Percentiles rank a stretch among this genome's conserved stretches.
These are phyloP conservation scores for Zaprionus kolodkinae DNA, from an alignment of 1,140 invertebrate species.

Conservation along the genomic window DNA sequence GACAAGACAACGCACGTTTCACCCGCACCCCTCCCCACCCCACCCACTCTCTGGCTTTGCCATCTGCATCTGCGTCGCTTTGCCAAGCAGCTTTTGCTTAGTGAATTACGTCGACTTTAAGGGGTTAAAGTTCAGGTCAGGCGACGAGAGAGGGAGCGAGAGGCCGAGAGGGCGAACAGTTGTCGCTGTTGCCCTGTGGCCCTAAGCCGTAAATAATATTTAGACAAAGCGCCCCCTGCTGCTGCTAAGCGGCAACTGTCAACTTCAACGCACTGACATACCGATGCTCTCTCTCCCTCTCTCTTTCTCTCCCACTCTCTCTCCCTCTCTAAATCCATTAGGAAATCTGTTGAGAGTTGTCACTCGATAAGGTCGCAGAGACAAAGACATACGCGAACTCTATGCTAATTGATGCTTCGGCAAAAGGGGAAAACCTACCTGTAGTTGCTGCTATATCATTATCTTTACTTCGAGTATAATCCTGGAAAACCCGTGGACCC, in stretches of 20 bases:
- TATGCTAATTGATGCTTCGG: no score
- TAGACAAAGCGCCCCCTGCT: conserved; percentile 54
- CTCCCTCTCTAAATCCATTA: conserved; percentile 33
- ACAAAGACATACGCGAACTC: neutral
- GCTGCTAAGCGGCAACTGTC: conserved; percentile 30
- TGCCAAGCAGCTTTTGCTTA: conserved; percentile 67
- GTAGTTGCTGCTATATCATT: no score
- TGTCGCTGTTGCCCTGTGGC: conserved; percentile 73
- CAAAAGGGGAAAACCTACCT: no score
- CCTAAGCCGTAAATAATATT: conserved; percentile 83
- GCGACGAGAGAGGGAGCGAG: neutral
- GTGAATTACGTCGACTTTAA: conserved; percentile 80
- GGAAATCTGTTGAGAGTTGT: conserved; percentile 13
- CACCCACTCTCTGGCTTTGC: neutral
- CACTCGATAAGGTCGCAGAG: neutral
- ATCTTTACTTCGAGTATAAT: no score
- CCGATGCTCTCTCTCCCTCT: conserved; percentile 21
- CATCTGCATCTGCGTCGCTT: conserved; percentile 47
- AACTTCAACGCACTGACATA: conserved; percentile 39
- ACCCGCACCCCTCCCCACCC: neutral
- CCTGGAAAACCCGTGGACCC: no score
- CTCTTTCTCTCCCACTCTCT: no score
- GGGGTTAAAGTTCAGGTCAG: conserved; percentile 74
- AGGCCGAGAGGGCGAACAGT: conserved; percentile 66
- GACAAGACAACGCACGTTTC: conserved; percentile 80